Base-by-base conservation (phyloP, 1,140 invertebrate species). In the Drosophila oshimai region DNA sequence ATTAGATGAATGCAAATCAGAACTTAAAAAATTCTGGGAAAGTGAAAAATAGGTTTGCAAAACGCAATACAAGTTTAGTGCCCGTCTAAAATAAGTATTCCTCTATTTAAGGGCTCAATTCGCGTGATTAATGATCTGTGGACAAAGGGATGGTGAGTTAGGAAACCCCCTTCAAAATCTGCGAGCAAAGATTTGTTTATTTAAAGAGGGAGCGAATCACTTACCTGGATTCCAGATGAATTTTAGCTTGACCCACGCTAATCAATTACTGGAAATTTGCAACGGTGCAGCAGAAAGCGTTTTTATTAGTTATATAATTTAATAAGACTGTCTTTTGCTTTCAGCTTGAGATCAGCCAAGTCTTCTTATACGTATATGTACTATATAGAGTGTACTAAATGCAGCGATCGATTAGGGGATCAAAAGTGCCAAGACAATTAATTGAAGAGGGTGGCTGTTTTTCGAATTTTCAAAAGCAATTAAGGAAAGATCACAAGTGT, bases 391-490 rank as follows among this genome's bases (percentile, higher is more conserved):
- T 44, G 22, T 26, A 44, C 12, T 33, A 15, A 31, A 15, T 31
- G 17, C 6, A 10, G 2, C 17, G 10, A 33, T 60, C 13, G 41
- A 49, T 64, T 49, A 7, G n/a, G 57, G 45, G 57, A 64, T 46
- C 54, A 62, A n/a, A n/a, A 62, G 39, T 34, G 54, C 28, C 37
- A 44, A 13, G 7, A 18, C 39, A 46, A 64, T 64, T 62, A 62
- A 64, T 22, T 12, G 17, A 46, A 47, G 60, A 36, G 15, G 17
- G 12, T 7, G 28, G 29, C 20, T 15, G 10, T 29, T 13, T n/a
- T 3, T 10, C 7, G 3, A 34, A 10, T 10, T 45, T 2, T 20
- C n/a, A 2, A 42, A 12, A 12, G 29, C n/a, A n/a, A 31, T 12
- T 12, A 31, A 12, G n/a, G n/a, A n/a, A n/a, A n/a, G n/a, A n/a